Evolutionary conservation across 2,797 vertebrate genomes (phyloP).

Genomic region (Cuniculus paca): DNA sequence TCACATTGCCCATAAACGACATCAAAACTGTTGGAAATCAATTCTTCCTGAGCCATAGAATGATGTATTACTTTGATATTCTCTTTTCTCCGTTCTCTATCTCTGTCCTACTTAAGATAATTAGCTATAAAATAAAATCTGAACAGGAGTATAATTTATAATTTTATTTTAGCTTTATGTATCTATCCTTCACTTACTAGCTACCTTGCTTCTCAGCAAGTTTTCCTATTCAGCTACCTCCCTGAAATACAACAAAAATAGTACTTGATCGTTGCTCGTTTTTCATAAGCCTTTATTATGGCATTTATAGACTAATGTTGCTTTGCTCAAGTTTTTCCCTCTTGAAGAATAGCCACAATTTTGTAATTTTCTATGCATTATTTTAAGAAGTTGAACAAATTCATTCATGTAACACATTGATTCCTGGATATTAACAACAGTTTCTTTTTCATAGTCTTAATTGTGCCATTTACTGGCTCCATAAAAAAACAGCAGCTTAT

Average conservation of each 20-base stretch:
- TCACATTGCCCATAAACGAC: not conserved
- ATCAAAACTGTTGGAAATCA: not conserved
- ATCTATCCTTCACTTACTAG: not conserved
- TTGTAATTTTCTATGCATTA: not conserved
- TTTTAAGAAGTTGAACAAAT: conserved; percentile 8
- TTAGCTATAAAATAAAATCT: not conserved
- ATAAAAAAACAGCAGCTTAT: not conserved
- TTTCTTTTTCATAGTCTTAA: not conserved
- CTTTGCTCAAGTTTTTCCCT: not conserved
- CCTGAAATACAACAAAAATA: not conserved
- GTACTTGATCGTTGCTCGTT: not conserved
- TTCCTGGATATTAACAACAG: not conserved
- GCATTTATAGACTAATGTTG: not conserved
- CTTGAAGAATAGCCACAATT: not conserved
- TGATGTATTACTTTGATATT: not conserved
- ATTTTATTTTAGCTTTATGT: not conserved
- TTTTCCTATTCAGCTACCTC: not conserved
- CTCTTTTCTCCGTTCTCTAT: not conserved
- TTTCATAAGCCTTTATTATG: not conserved
- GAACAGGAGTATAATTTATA: not conserved
- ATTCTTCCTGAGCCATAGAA: not conserved
- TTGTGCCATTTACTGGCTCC: not conserved
- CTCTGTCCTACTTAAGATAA: not conserved
- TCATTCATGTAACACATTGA: not conserved
- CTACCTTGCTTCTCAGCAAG: not conserved